phyloP scores from a whole-genome alignment of 2,113 vertebrate genomes.

The Pelecanoides urinatrix region DNA sequence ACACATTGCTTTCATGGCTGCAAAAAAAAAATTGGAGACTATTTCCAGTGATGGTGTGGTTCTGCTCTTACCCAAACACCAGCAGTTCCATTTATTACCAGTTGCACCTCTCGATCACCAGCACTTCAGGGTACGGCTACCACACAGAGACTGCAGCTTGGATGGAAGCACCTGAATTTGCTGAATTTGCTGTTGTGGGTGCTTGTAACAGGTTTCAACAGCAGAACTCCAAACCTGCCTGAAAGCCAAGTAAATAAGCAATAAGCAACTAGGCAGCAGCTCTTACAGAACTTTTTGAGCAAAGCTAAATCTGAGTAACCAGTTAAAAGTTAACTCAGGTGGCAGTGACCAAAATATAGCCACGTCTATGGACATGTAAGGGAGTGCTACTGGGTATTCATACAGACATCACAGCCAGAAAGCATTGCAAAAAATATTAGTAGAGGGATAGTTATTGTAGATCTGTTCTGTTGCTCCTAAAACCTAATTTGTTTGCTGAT shows the following conservation, averaged over 20 bases:
- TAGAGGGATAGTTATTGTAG: rapidly evolving
- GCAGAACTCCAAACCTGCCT: background rate
- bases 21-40: background rate
- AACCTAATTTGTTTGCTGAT: background rate
- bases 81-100: background rate
- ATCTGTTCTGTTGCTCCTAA: background rate
- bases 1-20: background rate
- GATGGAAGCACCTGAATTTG: background rate
- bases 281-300: background rate
- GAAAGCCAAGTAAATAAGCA: background rate
- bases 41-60: background rate
- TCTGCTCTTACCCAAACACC: background rate
- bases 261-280: background rate
- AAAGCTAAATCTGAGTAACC: background rate
- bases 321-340: background rate
- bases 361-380: rapidly evolving
- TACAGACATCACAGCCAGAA: background rate
- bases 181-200: background rate
- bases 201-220: background rate
- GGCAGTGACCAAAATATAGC: rapidly evolving
- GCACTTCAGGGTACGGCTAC: background rate
- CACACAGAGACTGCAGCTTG: background rate
- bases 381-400: no score
- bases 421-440: background rate
- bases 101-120: background rate